Conservation (phyloP, 2,797 vertebrate species). For the Kryptolebias ocellatus region DNA sequence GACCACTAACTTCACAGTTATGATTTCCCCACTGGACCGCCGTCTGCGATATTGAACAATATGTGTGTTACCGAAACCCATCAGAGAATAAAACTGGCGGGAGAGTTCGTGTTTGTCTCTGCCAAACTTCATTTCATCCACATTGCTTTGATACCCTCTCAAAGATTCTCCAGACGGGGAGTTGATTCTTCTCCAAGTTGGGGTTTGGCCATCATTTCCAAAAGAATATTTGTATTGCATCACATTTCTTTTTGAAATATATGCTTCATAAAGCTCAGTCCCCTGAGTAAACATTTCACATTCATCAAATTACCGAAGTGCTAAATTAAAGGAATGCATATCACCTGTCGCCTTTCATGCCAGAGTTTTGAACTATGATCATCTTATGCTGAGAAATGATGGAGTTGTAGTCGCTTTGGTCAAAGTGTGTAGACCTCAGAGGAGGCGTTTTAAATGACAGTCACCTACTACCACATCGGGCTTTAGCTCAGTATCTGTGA, state of each 20-base stretch:
- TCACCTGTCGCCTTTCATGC: too few species aligned
- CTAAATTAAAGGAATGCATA: too few species aligned
- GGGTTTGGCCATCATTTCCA: neutral
- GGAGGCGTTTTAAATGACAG: too few species aligned
- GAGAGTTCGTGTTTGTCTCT: slow-evolving; percentile 29
- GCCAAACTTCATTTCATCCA: slow-evolving; percentile 54
- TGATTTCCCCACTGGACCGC: slow-evolving; percentile 1
- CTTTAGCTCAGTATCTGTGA: too few species aligned
- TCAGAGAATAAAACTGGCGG: slow-evolving; percentile 25
- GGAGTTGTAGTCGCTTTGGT: too few species aligned
- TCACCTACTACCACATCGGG: too few species aligned
- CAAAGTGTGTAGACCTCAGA: too few species aligned
- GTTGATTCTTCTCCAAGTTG: slow-evolving; percentile 34
- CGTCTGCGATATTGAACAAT: slow-evolving; percentile 26
- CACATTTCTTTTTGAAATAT: neutral
- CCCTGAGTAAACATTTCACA: neutral
- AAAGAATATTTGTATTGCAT: neutral
- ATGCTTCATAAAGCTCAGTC: too few species aligned
- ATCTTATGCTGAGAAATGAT: too few species aligned
- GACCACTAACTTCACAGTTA: slow-evolving; percentile 23
- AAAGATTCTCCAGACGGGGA: slow-evolving; percentile 13
- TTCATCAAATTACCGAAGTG: neutral
- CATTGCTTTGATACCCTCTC: slow-evolving; percentile 36
- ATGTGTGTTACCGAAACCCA: slow-evolving; percentile 32
- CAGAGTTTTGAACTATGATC: too few species aligned